These are phyloP conservation scores for Venusia cambrica DNA, from an alignment of 2,888 invertebrate genomes.

Conservation along the genomic window DNA sequence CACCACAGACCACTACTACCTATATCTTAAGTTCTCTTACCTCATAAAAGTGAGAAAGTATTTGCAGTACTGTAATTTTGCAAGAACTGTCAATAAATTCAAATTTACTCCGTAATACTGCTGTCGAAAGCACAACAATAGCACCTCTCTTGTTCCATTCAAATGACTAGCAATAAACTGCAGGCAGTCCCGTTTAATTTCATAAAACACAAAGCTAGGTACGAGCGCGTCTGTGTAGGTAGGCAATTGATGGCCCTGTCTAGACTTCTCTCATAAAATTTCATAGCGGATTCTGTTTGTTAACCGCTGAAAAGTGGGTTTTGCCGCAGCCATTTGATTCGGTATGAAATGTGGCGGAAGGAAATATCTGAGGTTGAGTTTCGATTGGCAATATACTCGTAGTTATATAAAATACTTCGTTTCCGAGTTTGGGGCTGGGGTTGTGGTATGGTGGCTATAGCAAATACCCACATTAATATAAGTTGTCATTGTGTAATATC, in stretches of 20 bases:
- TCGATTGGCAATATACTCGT: no score
- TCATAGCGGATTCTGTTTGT: constrained; percentile 32
- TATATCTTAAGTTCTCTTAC: no score
- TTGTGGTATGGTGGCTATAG: no score
- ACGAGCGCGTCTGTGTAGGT: constrained; percentile 18
- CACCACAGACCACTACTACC: no score
- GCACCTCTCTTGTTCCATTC: constrained; percentile 1
- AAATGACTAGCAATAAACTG: constrained; percentile 15
- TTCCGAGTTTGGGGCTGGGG: no score
- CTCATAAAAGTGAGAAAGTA: no score
- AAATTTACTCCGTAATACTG: constrained; percentile 1
- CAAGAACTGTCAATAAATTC: no score
- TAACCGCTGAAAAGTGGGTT: constrained; percentile 24
- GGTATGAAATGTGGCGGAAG: constrained; percentile 11
- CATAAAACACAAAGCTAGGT: constrained; percentile 16
- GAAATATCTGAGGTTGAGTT: no score
- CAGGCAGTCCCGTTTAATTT: constrained; percentile 14
- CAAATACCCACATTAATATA: no score
- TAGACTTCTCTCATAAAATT: constrained; percentile 41
- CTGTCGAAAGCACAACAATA: background rate
- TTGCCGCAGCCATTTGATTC: constrained; percentile 13
- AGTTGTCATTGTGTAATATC: no score
- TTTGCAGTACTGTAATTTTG: no score
- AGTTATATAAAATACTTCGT: no score
- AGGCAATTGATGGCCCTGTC: constrained; percentile 36